Base-by-base conservation (phyloP, 1,140 invertebrate genomes). In the Saxidomus purpurata region DNA sequence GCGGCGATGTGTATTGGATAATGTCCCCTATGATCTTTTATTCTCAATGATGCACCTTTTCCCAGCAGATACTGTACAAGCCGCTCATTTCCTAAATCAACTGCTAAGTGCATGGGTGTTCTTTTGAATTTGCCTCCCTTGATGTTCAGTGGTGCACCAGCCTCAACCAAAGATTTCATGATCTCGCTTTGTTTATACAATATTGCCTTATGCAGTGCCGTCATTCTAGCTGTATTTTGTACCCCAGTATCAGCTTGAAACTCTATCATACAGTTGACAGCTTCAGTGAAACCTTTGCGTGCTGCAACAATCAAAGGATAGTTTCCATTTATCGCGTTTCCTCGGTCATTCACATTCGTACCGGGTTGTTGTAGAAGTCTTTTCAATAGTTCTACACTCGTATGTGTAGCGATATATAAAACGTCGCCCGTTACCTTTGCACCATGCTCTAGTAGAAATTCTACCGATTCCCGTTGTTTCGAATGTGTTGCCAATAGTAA, bases 21-120 rank as follows among this genome's bases (percentile, higher is more conserved):
- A 76, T 87, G 84, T 59, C 84, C 84, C 25, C 84, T 13, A 28
- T 77, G 49, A 31, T 87, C 84, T 63, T 77, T 87, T 31, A 61
- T 47, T 0, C 11, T 11, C 22, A 76, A 49, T 11, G 55, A n/a
- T 47, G 81, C 81, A 9, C 55, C 55, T 43, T 69, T 69, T n/a
- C 47, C n/a, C 0, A 84, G 59, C 6, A 84, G 38, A 28, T 8
- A 8, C 63, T 84, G 4, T 13, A 84, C 63, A 1, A 84, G 31
- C 31, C 11, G 22, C 28, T 6, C 34, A 6, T 40, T 15, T 0
- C 38, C 63, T 22, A 69, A 22, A 69, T 84, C 81, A 69, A 52
- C 81, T 38, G 81, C 81, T n/a, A 84, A 25, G 47, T 84, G 81
- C 38, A 84, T 38, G 6, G 81, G 81, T 0, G 81, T 69, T 36